These are phyloP conservation scores for Eriocheir sinensis DNA, from an alignment of 1,140 invertebrate species.

Conservation along the genomic window DNA sequence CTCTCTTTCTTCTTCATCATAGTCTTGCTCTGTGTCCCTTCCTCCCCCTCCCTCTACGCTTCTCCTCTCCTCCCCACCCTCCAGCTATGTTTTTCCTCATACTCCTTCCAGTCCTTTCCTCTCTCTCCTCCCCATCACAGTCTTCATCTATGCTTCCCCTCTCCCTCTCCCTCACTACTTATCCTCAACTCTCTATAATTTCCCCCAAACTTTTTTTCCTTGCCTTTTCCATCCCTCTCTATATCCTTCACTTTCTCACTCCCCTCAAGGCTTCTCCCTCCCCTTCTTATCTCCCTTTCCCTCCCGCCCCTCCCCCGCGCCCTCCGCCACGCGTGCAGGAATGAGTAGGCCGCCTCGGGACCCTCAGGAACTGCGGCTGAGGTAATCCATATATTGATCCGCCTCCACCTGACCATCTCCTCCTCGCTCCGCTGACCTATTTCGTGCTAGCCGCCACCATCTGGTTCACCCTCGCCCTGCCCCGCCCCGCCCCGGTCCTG, in stretches of 20 bases:
- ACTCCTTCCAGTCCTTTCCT: no score
- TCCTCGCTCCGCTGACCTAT: neutral
- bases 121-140: no score
- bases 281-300: neutral
- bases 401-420: neutral
- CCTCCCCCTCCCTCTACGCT: no score
- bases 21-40: no score
- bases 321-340: neutral
- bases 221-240: neutral
- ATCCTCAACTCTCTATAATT: no score
- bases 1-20: no score
- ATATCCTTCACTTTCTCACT: neutral
- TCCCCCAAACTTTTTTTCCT: no score
- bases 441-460: slow-evolving; percentile 9
- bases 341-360: neutral
- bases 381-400: slow-evolving; percentile 11
- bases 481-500: neutral
- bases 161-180: no score
- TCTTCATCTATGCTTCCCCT: no score
- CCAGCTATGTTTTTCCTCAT: no score
- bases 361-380: neutral
- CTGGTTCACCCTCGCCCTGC: neutral
- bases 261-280: neutral
- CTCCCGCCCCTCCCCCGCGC: no score
- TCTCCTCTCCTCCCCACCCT: no score